Conservation (phyloP, 2,888 invertebrate species). For the Elaeidobius kamerunicus region DNA sequence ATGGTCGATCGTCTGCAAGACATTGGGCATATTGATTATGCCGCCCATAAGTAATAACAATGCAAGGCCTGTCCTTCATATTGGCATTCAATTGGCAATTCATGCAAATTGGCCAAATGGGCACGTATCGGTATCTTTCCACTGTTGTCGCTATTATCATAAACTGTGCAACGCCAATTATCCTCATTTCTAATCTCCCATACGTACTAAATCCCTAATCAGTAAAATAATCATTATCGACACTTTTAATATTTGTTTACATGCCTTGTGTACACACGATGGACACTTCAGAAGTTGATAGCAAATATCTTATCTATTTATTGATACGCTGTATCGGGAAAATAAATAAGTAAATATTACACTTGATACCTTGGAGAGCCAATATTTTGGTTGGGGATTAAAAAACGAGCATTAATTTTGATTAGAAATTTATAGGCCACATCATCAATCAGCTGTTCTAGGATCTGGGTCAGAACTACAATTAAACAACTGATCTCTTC, state of each 20-base stretch:
- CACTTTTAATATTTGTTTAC: constrained; percentile 22
- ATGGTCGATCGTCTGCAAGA: no score
- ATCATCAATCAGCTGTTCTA: no score
- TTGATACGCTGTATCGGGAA: no score
- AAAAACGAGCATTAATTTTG: no score
- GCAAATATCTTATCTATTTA: constrained; percentile 20
- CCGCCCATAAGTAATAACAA: not conserved
- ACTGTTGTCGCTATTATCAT: no score
- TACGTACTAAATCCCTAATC: no score
- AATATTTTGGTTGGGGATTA: no score
- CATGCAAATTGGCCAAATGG: constrained; percentile 11
- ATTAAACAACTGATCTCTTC: constrained; percentile 1
- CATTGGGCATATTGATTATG: not conserved
- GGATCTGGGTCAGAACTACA: not conserved
- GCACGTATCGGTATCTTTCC: constrained; percentile 1
- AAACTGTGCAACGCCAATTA: no score
- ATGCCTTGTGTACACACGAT: constrained; percentile 11
- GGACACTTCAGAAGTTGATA: constrained; percentile 13
- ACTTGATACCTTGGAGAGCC: no score
- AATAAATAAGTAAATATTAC: no score
- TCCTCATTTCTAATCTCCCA: no score
- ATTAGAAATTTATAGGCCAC: no score
- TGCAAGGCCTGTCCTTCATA: not conserved
- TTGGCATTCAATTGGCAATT: constrained; percentile 10
- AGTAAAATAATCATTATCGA: constrained; percentile 4